These are phyloP conservation scores for Tortricodes alternella DNA, from an alignment of 2,888 invertebrate genomes.

Conservation along the genomic window DNA sequence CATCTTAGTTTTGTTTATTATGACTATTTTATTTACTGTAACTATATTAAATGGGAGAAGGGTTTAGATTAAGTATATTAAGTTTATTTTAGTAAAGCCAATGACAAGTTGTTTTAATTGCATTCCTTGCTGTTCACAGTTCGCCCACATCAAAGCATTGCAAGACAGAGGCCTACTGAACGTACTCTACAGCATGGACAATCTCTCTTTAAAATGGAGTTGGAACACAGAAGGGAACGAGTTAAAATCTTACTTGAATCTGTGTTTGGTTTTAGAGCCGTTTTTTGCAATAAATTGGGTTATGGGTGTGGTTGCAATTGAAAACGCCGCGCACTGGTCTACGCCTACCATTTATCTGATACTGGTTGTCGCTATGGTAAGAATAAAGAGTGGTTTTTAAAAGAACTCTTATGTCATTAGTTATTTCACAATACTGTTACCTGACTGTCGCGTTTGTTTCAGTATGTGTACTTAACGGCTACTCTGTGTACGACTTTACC, in stretches of 20 bases:
- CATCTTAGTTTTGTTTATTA: too few species aligned
- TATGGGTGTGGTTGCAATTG: slow-evolving; percentile 87
- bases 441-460: slow-evolving; percentile 26
- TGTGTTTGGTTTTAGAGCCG: slow-evolving; percentile 86
- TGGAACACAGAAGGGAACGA: slow-evolving; percentile 81
- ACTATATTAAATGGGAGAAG: too few species aligned
- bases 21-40: too few species aligned
- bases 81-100: too few species aligned
- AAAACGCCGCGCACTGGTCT: slow-evolving; percentile 84
- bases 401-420: background rate
- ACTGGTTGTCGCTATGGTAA: slow-evolving; percentile 82
- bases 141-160: slow-evolving; percentile 45
- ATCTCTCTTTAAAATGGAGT: slow-evolving; percentile 72
- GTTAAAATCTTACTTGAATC: slow-evolving; percentile 82
- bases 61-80: too few species aligned
- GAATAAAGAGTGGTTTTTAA: slow-evolving; percentile 30
- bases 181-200: slow-evolving; percentile 69
- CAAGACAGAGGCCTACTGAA: slow-evolving; percentile 65
- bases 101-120: background rate
- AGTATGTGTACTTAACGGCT: slow-evolving; percentile 71
- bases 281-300: slow-evolving; percentile 89
- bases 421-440: slow-evolving; percentile 3
- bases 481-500: slow-evolving; percentile 73
- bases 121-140: slow-evolving; percentile 29
- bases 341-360: slow-evolving; percentile 84